Conservation (phyloP, 2,113 vertebrate species). For the Antechinus stuartii region DNA sequence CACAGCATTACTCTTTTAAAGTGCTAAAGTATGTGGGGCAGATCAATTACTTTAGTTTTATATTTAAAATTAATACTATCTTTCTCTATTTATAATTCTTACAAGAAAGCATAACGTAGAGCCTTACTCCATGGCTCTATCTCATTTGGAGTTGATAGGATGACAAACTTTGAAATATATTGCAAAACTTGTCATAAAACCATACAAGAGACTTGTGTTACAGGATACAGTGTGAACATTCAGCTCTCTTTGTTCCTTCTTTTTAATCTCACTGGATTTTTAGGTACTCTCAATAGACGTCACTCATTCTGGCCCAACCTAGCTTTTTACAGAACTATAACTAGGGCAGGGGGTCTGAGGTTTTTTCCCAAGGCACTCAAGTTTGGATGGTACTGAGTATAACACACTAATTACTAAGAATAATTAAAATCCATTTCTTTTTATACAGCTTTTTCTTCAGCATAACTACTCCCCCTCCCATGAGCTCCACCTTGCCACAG, state of each 20-base stretch:
- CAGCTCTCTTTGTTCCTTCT: neutral
- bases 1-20: neutral
- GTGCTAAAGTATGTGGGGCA: neutral
- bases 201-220: neutral
- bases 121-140: neutral
- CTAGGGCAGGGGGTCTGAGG: neutral
- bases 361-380: neutral
- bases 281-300: neutral
- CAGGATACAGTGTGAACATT: neutral
- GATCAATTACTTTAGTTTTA: neutral
- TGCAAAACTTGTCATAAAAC: neutral
- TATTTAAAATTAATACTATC: neutral
- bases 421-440: neutral
- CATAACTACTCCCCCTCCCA: neutral
- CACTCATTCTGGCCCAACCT: neutral
- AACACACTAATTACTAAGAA: neutral
- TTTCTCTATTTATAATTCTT: neutral
- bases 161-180: neutral
- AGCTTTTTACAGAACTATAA: neutral
- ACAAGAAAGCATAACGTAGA: neutral
- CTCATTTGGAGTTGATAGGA: neutral
- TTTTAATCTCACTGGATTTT: neutral
- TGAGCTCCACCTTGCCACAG: neutral
- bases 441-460: neutral
- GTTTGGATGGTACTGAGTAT: neutral